Evolutionary conservation across 2,888 invertebrate genomes (phyloP), one percentile per base, ranked within the genome.

Genomic region (Hydrotaea diabolus): DNA sequence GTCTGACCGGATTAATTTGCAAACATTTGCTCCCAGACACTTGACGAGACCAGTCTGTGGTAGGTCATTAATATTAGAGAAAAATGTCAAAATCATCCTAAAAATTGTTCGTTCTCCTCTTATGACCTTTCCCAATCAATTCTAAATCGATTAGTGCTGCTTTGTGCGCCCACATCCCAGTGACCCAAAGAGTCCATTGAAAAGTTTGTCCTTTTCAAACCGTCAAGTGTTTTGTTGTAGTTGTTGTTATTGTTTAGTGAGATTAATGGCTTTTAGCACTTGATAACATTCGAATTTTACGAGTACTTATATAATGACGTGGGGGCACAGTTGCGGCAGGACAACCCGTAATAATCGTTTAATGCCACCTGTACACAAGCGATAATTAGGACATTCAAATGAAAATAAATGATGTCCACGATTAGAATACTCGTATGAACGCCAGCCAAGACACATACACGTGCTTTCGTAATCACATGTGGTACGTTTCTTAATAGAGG

Each of bases 201-300:
- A 49, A 49, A 49, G n/a, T 49, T 49, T 49, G n/a, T 5, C n/a
- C n/a, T 49, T n/a, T 49, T 1, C 49, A 49, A 49, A 49, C n/a
- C 43, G 43, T 13, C 11, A 8, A 15, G 49, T 49, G 8, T 15
- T 49, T 49, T 15, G 3, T 43, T 15, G 43, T 15, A n/a, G 39
- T 13, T 39, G 39, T 9, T 39, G 39, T 39, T 39, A 11, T 39
- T 8, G 49, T 15, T n/a, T n/a, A 2, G 13, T n/a, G n/a, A 49
- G 49, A 49, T 49, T 49, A 49, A 49, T 49, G 49, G 49, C n/a
- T 49, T 49, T 49, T 15, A n/a, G 49, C 49, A 49, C 49, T 49
- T 49, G 49, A 49, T 49, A n/a, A 39, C 39, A 39, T 39, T 39
- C 39, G 13, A 8, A 39, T 39, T 39, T 39, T 39, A n/a, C n/a